Conservation (phyloP, 2,888 invertebrate genomes). For the Heliconius erato region DNA sequence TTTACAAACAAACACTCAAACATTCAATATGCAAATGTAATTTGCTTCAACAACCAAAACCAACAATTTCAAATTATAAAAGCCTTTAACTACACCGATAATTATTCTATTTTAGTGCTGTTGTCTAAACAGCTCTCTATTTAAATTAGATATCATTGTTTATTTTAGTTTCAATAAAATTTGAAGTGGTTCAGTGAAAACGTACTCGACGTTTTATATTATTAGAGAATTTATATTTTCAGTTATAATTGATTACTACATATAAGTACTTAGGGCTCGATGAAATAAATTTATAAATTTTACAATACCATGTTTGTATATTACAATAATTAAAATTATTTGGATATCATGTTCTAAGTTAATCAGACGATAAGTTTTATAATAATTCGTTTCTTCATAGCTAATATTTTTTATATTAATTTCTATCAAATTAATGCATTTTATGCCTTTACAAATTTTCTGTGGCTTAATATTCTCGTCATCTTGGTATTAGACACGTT, state of each 20-base stretch:
- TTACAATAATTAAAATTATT: slow-evolving; percentile 10
- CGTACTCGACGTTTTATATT: neutral
- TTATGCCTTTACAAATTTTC: slow-evolving; percentile 56
- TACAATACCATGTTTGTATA: neutral
- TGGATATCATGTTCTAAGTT: slow-evolving; percentile 42
- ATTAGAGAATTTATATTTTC: neutral
- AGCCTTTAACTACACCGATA: slow-evolving; percentile 23
- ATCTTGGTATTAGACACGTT: slow-evolving; percentile 64
- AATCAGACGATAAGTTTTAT: slow-evolving; percentile 57
- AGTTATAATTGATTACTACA: slow-evolving; percentile 1
- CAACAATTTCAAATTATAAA: slow-evolving; percentile 33
- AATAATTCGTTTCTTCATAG: slow-evolving; percentile 78
- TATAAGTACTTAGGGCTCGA: neutral
- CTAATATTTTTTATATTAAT: slow-evolving; percentile 51
- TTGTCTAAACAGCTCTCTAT: slow-evolving; percentile 31
- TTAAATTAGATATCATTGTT: slow-evolving; percentile 29
- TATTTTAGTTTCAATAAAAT: slow-evolving; percentile 1
- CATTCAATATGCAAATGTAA: slow-evolving; percentile 42
- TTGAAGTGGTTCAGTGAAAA: slow-evolving; percentile 9
- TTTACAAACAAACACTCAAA: slow-evolving; percentile 27
- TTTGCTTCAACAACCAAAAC: slow-evolving; percentile 33
- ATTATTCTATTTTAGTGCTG: slow-evolving; percentile 39
- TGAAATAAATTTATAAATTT: neutral
- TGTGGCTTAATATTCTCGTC: slow-evolving; percentile 62
- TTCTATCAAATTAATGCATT: slow-evolving; percentile 55